phyloP scores from a whole-genome alignment of 2,888 invertebrate genomes.

The Anthophora plumipes region DNA sequence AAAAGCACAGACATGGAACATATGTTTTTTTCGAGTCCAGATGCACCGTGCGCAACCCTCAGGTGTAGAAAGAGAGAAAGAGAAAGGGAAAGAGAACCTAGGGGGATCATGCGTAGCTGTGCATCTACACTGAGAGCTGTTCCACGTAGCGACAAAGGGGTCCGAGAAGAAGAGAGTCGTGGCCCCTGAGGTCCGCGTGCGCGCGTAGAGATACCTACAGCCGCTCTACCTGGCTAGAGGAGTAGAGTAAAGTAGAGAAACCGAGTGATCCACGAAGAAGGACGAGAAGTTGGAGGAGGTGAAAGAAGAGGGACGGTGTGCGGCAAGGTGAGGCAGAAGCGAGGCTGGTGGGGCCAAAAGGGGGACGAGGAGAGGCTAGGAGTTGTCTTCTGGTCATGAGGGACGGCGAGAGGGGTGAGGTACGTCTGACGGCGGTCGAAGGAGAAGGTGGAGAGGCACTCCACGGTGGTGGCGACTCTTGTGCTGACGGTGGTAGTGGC shows the following conservation, averaged over 20 bases:
- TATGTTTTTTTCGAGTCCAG: conserved; percentile 68
- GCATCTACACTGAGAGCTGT: conserved; percentile 49
- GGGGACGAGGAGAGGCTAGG: conserved; percentile 39
- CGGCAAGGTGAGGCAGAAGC: background rate
- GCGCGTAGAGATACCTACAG: conserved; percentile 43
- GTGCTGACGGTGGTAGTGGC: conserved; percentile 62
- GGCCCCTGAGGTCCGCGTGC: conserved; percentile 17
- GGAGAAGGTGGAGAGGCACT: conserved; percentile 64
- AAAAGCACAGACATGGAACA: conserved; percentile 44
- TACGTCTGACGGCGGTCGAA: conserved; percentile 57
- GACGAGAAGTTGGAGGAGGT: conserved; percentile 49
- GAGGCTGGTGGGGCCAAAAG: conserved; percentile 24
- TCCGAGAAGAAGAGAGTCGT: background rate
- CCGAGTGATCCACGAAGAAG: conserved; percentile 62
- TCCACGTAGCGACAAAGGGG: conserved; percentile 56
- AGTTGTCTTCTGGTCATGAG: conserved; percentile 63
- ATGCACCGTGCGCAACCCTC: conserved; percentile 70
- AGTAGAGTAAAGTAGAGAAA: conserved; percentile 66
- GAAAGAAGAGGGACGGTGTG: conserved; percentile 56
- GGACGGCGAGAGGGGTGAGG: conserved; percentile 55
- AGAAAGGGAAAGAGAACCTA: conserved; percentile 10
- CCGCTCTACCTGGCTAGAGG: conserved; percentile 69
- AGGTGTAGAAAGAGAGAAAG: conserved; percentile 39
- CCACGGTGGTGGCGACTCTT: conserved; percentile 60
- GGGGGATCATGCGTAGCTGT: conserved; percentile 42